Evolutionary conservation across 2,113 vertebrate genomes (phyloP), one percentile per base, ranked within the genome.

Genomic region (Zosterops borbonicus): DNA sequence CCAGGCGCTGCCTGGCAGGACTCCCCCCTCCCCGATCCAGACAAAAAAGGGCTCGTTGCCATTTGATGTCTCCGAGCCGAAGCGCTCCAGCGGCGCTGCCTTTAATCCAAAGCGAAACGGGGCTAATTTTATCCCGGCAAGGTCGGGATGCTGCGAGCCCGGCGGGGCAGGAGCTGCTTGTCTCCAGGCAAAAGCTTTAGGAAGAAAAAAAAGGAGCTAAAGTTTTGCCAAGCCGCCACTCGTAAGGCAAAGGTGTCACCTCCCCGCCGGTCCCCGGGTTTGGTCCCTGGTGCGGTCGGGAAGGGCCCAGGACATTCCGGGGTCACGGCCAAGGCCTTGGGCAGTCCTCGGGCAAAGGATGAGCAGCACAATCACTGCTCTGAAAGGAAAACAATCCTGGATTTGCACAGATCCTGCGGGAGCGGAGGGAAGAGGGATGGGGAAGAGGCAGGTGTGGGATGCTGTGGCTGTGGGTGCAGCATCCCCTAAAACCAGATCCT

Each of bases 51-150:
- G 52, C 85, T 87, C 16, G 53, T 88, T 94, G 92, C 67, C 85
- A 37, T 86, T 65, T 77, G 92, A 93, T 8, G 55, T 73, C 88
- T 90, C 35, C 3, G 49, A 67, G 46, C 41, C 0, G 29, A 81
- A 42, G 31, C 47, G 2, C 63, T 83, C 35, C 50, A 22, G 78
- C 83, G 21, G 58, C 39, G 60, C 85, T 31, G 63, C 41, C 71
- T 69, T 64, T 87, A 77, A 94, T 94, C 78, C 86, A 58, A 65
- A 86, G 59, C 1, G 76, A 88, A 92, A 73, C 1, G 83, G 94
- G 79, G 94, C 74, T 93, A 95, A 96, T 96, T 96, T 96, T 91
- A 96, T 81, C 93, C 82, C 62, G 3, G 84, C 77, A 46, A 87
- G 93, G 89, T 94, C 69, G 4, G 60, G 94, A 69, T 86, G 93